Evolutionary conservation across 1,140 invertebrate species (phyloP).

Genomic region (Artemia franciscana): DNA sequence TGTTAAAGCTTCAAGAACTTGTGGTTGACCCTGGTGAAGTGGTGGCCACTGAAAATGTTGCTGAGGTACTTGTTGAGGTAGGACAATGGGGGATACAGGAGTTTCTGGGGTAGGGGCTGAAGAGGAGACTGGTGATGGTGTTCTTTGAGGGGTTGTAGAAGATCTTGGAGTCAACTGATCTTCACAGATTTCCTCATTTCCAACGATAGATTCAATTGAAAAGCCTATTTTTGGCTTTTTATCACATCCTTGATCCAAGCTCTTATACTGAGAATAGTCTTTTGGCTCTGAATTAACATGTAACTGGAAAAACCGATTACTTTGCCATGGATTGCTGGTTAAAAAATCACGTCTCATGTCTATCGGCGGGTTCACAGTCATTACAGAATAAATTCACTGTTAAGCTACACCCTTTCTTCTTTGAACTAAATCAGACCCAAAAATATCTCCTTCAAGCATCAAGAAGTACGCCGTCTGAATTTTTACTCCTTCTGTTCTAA

Average conservation of each 20-base stretch:
- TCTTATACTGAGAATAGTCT: neutral
- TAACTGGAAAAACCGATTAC: neutral
- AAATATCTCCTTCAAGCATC: too few relatives aligned
- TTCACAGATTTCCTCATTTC: constrained; percentile 21
- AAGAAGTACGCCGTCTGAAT: too few relatives aligned
- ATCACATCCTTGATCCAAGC: neutral
- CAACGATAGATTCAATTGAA: constrained; percentile 81
- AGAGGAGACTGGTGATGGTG: constrained; percentile 11
- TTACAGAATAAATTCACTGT: too few relatives aligned
- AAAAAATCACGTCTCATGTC: neutral
- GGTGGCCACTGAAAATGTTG: neutral
- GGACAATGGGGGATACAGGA: constrained; percentile 8
- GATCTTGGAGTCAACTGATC: constrained; percentile 7
- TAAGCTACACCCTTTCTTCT: too few relatives aligned
- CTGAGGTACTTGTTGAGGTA: constrained; percentile 8
- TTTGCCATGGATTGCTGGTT: neutral
- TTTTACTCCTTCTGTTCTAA: too few relatives aligned
- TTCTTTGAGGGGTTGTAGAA: constrained; percentile 10
- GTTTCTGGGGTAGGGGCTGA: constrained; percentile 9
- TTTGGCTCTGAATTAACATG: neutral
- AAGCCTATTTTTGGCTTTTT: constrained; percentile 74
- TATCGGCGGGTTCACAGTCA: neutral
- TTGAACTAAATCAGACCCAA: too few relatives aligned
- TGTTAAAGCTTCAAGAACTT: constrained; percentile 6
- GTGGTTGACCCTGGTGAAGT: constrained; percentile 2